Base-by-base conservation (phyloP, 2,113 vertebrate genomes). In the Nothoprocta pentlandii region DNA sequence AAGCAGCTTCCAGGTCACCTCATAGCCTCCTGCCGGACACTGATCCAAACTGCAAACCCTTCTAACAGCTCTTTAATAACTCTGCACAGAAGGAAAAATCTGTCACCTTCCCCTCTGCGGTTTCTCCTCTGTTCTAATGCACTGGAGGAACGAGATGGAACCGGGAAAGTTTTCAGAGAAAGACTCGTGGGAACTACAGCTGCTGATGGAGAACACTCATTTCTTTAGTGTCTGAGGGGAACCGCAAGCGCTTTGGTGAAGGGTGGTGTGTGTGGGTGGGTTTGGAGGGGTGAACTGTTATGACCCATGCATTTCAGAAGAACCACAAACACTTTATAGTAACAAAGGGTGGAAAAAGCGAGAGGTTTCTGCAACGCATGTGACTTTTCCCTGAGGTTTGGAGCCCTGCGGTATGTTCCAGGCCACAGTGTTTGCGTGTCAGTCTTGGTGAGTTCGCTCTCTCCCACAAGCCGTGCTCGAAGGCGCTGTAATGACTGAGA, bases 301-400 rank as follows among this genome's bases (percentile, higher is more conserved):
- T 68, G 94, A 92, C 96, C 95, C 51, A 71, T 87, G 92, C 92
- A 96, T 97, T 97, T 92, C 92, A 93, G 93, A 96, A 83, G 81
- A 97, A 97, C 97, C 96, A 89, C 97, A 94, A 97, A 97, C 97
- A 97, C 97, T 97, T 97, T 93, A 96, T 90, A 94, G 95, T 96
- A 97, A 97, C 96, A 96, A 96, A 97, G 91, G 95, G 96, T 97
- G 97, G 97, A 97, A 97, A 97, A 97, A 97, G 83, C 75, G 59
- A 94, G 93, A 94, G 91, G 94, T 96, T 94, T 95, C 76, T 79
- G 80, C 96, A 95, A 80, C 4, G 7, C 61, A 94, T 97, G 83
- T 97, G 95, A 95, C 85, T 97, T 94, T 92, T 93, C 85, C 42
- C 66, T 95, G 87, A 97, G 97, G 97, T 97, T 97, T 97, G 97